Evolutionary conservation across 2,888 invertebrate genomes (phyloP).

Genomic region (Sipha maydis): DNA sequence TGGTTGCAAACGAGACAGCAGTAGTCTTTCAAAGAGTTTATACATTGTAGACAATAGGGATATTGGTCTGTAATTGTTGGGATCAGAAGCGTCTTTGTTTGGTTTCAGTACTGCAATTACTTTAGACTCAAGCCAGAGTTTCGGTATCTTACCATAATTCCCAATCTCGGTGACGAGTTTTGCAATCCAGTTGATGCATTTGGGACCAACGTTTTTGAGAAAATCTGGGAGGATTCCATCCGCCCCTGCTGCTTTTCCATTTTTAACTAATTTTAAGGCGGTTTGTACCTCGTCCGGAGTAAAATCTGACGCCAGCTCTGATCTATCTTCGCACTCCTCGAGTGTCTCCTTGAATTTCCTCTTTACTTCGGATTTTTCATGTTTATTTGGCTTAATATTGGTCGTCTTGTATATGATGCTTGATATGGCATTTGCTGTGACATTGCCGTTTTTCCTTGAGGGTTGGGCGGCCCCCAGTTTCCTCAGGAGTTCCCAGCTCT

Average conservation of each 20-base stretch:
- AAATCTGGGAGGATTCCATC: not conserved
- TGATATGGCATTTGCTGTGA: slow-evolving; percentile 8
- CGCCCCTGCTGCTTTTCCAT: not conserved
- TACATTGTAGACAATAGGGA: not conserved
- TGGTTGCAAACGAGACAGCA: not conserved
- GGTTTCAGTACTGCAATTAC: not conserved
- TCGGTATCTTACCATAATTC: not conserved
- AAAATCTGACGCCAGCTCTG: too few relatives aligned
- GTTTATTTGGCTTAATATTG: slow-evolving; percentile 6
- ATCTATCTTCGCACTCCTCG: slow-evolving; percentile 5
- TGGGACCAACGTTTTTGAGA: not conserved
- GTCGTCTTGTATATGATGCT: slow-evolving; percentile 13
- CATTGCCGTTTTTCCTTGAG: slow-evolving; percentile 1
- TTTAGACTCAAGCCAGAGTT: not conserved
- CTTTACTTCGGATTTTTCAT: not conserved
- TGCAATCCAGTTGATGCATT: not conserved
- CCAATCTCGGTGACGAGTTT: not conserved
- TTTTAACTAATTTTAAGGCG: not conserved
- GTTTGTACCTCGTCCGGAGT: too few relatives aligned
- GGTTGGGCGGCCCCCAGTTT: not conserved
- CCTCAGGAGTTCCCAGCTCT: not conserved
- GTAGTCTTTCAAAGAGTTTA: not conserved
- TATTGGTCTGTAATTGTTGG: not conserved
- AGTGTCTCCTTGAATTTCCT: not conserved
- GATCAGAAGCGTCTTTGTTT: not conserved